phyloP scores from a whole-genome alignment of 2,113 vertebrate species.

The Morone saxatilis region DNA sequence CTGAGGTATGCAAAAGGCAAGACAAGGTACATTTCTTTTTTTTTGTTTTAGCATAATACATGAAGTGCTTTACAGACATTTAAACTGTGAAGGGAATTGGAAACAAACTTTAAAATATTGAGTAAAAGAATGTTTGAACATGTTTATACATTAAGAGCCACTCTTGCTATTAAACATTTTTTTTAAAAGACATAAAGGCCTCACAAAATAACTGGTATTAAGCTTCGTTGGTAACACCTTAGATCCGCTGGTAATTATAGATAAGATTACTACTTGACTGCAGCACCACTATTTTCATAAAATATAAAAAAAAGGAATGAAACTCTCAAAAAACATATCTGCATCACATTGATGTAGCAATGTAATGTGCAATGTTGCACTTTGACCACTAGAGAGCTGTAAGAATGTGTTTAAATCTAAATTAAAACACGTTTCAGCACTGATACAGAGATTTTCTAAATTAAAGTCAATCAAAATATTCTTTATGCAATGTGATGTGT shows the following conservation, averaged over 20 bases:
- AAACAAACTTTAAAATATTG: too few species aligned
- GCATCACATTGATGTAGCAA: neutral
- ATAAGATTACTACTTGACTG: too few species aligned
- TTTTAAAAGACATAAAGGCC: too few species aligned
- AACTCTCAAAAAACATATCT: neutral
- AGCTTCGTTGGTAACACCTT: too few species aligned
- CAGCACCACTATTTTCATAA: too few species aligned
- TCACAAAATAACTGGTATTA: too few species aligned
- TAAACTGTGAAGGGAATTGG: neutral
- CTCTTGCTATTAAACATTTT: too few species aligned
- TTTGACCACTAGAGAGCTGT: slow-evolving; percentile 89
- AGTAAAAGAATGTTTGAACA: too few species aligned
- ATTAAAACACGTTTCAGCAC: neutral
- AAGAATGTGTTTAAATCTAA: slow-evolving; percentile 75
- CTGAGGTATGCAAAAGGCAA: too few species aligned
- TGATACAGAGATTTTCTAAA: neutral
- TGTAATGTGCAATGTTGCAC: slow-evolving; percentile 73
- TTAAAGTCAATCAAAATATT: neutral
- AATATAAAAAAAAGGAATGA: neutral
- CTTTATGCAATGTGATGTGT: neutral
- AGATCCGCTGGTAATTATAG: too few species aligned
- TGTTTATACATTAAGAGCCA: too few species aligned
- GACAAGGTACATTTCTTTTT: too few species aligned
- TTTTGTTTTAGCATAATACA: neutral
- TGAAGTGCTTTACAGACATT: neutral